Evolutionary conservation across 2,113 vertebrate genomes (phyloP), one percentile per base, ranked within the genome.

Genomic region (Hiodon tergisus): DNA sequence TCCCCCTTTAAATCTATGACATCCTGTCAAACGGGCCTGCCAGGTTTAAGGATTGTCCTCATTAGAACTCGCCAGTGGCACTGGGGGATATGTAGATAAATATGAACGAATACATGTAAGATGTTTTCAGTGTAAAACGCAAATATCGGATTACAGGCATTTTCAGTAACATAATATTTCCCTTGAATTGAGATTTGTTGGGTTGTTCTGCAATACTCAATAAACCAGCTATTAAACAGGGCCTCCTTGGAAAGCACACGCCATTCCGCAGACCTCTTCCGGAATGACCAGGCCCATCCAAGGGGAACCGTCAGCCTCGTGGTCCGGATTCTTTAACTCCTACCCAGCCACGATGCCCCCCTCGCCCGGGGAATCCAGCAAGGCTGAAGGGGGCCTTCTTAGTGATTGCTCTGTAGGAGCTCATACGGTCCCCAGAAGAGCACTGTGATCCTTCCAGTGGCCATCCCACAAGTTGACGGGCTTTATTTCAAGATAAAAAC

Each of bases 281-380:
- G 88, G 83, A 73, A 81, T 85, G 85, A 88, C 83, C 54, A 58
- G 16, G 6, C 47, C 46, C 54, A 52, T 50, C 67, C 53, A 72
- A 70, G 46, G 78, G 78, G 83, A 83, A 81, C 83, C 79, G 77
- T 83, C 75, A 69, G 79, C 74, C 74, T 78, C 85, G 86, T 72
- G 85, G 85, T 84, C 82, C 78, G 79, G 67, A 47, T 11, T 63
- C 77, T 81, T 83, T 81, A 85, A 88, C 83, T 80, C 85, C 86
- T 86, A 79, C 84, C 83, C 83, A 83, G 86, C 85, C 75, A 73
- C 79, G 80, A 78, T 85, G 80, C 78, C 82, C 82, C 59, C 86
- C 84, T 84, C 81, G 87, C 84, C 82, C 81, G 82, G 6, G 4
- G 53, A 13, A 7, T 10, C 16, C 13, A 4, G 31, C 8, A 50